Evolutionary conservation across 2,888 invertebrate genomes (phyloP).

Genomic region (Celastrina argiolus): DNA sequence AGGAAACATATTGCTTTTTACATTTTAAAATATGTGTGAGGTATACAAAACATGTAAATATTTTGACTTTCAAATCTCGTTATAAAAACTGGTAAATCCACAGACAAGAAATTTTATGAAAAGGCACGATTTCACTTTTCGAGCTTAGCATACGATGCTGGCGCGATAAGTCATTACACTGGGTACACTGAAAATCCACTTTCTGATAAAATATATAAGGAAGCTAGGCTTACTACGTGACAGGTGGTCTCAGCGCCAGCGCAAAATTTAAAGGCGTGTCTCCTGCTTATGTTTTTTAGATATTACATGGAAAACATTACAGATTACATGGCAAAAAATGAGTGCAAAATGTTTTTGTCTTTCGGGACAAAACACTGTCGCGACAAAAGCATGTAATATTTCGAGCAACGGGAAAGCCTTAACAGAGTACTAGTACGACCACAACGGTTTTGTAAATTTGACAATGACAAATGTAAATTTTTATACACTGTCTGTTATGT

Average conservation of each 20-base stretch:
- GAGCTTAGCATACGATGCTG: background rate
- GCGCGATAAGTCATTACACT: conserved; percentile 4
- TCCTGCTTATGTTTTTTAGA: no score
- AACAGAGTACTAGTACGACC: no score
- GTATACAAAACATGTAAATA: background rate
- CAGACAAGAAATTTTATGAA: background rate
- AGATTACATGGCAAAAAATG: no score
- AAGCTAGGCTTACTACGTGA: conserved; percentile 21
- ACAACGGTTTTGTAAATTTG: no score
- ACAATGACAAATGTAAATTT: no score
- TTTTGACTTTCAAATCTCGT: background rate
- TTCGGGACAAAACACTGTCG: no score
- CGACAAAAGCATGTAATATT: no score
- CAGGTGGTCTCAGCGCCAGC: background rate
- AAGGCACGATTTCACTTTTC: conserved; percentile 18
- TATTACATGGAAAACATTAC: no score
- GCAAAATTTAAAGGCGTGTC: conserved; percentile 12
- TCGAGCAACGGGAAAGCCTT: no score
- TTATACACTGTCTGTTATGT: no score
- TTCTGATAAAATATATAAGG: conserved; percentile 3
- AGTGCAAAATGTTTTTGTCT: no score
- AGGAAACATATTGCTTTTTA: background rate
- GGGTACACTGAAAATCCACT: conserved; percentile 19
- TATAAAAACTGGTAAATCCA: background rate
- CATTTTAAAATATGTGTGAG: no score